Evolutionary conservation across 2,888 invertebrate genomes (phyloP).

Genomic region (Labia minor): DNA sequence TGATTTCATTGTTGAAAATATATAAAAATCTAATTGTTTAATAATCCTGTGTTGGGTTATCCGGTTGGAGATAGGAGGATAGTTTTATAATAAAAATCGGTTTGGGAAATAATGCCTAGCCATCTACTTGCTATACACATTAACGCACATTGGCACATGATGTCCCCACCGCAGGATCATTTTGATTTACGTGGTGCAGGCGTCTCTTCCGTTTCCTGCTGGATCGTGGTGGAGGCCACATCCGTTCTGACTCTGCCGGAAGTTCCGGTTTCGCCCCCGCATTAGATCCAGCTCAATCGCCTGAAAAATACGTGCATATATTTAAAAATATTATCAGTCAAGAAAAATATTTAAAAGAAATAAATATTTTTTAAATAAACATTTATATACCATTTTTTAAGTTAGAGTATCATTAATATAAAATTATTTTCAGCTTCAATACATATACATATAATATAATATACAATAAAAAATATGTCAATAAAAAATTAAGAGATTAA

Average conservation of each 20-base stretch:
- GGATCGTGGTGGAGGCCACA: neutral
- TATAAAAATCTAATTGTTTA: too few relatives aligned
- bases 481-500: too few relatives aligned
- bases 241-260: neutral
- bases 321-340: conserved; percentile 7
- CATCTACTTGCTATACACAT: neutral
- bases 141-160: neutral
- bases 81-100: neutral
- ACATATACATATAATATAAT: too few relatives aligned
- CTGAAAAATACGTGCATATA: conserved; percentile 8
- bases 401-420: too few relatives aligned
- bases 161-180: neutral
- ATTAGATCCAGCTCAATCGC: conserved; percentile 8
- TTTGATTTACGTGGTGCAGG: conserved; percentile 13
- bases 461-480: too few relatives aligned
- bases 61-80: too few relatives aligned
- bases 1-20: too few relatives aligned
- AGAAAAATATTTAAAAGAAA: neutral
- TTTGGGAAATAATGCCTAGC: neutral
- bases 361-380: neutral
- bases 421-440: too few relatives aligned
- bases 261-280: neutral
- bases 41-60: too few relatives aligned
- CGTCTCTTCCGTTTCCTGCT: neutral
- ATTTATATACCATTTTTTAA: too few relatives aligned